These are phyloP conservation scores for Electrona antarctica DNA, from an alignment of 2,113 vertebrate species.

Conservation along the genomic window DNA sequence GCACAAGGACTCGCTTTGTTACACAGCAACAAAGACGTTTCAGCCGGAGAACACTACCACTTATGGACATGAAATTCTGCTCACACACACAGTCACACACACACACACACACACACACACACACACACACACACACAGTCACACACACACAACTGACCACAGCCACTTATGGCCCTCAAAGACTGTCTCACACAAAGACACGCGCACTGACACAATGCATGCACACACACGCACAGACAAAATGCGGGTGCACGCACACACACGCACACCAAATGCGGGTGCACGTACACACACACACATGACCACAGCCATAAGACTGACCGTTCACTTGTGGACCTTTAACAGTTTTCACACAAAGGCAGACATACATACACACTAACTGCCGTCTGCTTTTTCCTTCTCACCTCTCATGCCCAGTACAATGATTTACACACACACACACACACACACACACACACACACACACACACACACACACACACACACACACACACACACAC, in stretches of 20 bases:
- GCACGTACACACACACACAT: not conserved
- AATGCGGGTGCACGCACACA: no score
- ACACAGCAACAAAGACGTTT: constrained; percentile 68
- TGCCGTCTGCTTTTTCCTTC: constrained; percentile 19
- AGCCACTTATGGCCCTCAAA: no score
- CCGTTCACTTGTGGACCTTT: not conserved
- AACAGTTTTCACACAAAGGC: not conserved
- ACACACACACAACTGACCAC: not conserved
- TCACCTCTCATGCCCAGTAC: no score
- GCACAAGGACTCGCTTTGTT: constrained; percentile 75
- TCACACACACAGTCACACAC: constrained; percentile 9
- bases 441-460: not conserved
- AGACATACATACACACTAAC: constrained; percentile 16
- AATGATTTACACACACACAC: constrained; percentile 21
- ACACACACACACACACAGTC: constrained; percentile 5
- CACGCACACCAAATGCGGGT: no score
- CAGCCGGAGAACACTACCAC: constrained; percentile 42
- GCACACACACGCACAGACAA: no score
- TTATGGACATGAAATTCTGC: constrained; percentile 53
- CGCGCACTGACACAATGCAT: no score
- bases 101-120: not conserved
- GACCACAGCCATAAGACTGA: not conserved
- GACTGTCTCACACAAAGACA: no score
- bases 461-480: not conserved
- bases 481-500: constrained; percentile 18